Evolutionary conservation across 2,113 vertebrate species (phyloP).

Genomic region (Myotis yumanensis): DNA sequence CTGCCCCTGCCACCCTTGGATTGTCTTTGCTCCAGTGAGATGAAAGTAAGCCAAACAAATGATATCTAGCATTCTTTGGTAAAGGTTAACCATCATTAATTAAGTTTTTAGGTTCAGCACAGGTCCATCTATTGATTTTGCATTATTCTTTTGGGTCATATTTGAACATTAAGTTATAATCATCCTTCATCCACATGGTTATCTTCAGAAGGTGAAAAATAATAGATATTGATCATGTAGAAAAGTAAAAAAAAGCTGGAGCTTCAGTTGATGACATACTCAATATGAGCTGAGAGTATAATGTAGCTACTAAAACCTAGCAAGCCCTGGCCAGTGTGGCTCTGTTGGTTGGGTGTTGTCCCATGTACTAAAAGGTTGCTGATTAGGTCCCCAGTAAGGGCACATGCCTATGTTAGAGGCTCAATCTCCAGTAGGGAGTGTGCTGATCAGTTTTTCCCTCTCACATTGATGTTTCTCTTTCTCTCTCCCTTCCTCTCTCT

Average conservation of each 20-base stretch:
- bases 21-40: not conserved
- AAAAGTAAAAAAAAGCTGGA: not conserved
- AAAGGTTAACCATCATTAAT: not conserved
- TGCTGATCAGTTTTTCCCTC: not conserved
- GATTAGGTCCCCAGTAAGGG: not conserved
- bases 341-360: not conserved
- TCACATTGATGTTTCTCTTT: not conserved
- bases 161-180: not conserved
- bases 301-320: not conserved
- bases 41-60: not conserved
- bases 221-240: not conserved
- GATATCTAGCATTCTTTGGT: not conserved
- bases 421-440: not conserved
- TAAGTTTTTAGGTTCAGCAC: not conserved
- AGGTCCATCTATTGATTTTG: not conserved
- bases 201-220: constrained; percentile 14
- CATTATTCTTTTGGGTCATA: not conserved
- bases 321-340: not conserved
- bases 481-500: not conserved
- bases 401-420: not conserved
- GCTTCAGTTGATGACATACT: not conserved
- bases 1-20: not conserved
- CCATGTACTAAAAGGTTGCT: not conserved
- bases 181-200: not conserved
- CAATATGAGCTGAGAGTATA: not conserved